Base-by-base conservation (phyloP, 2,797 vertebrate species). In the Novumbra hubbsi region DNA sequence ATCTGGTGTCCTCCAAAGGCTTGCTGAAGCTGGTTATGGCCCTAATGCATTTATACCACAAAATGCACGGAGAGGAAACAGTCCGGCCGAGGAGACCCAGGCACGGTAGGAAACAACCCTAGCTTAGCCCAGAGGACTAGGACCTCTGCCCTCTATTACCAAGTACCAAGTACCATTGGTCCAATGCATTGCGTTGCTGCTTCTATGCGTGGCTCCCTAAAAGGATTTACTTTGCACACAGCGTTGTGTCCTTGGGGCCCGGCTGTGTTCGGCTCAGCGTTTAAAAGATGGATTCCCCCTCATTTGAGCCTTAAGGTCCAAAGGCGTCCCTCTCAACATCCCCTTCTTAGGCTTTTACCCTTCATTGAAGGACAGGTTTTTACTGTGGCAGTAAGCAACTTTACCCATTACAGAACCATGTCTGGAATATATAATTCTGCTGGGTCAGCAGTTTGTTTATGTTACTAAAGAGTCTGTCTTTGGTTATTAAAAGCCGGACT, bases 21-120 rank as follows among this genome's bases (percentile, higher is more conserved):
- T 90, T 67, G 91, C 88, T 81, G 81, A 78, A 83, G 84, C 83
- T 89, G 84, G 79, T 88, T 90, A 84, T 80, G 84, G 75, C 79
- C 85, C 82, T 93, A 93, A 94, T 92, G 86, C 87, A 90, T 93
- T 94, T 92, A 93, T 78, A 65, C 84, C 85, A 1, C 85, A 87
- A 89, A 87, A 85, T 90, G 79, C 11, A 16, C 82, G 83, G 85
- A 70, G 77, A 60, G 48, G 76, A 66, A 62, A 34, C 27, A 70
- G 55, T 63, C 63, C 71, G 71, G 71, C 64, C 3, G 64, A 38
- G 64, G 38, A 73, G 38, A 27, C 15, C 34, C 19, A 72, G 34
- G 50, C 32, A 17, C 65, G 19, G 65, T 48, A 67, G 32, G 67
- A 68, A 2, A 27, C 5, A 66, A 45, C 21, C 24, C 19, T 8